Evolutionary conservation across 2,888 invertebrate species (phyloP).

Genomic region (Belgica antarctica): DNA sequence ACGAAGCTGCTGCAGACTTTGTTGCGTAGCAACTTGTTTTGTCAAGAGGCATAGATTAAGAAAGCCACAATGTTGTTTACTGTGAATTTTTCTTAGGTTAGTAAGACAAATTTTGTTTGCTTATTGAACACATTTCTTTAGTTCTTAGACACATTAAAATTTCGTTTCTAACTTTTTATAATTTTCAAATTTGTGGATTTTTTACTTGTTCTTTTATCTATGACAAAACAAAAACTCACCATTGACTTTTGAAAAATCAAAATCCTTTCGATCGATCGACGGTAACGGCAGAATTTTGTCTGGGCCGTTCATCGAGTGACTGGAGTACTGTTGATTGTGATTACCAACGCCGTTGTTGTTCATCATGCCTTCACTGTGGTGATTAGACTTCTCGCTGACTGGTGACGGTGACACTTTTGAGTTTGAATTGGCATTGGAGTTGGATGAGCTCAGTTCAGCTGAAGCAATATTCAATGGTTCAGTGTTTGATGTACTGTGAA

Average conservation of each 20-base stretch:
- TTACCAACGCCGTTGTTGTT: conserved; percentile 47
- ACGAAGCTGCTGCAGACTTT: neutral
- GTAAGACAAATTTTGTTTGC: no score
- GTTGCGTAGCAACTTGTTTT: neutral
- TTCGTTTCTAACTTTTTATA: no score
- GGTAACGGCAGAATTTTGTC: conserved; percentile 53
- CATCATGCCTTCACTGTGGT: conserved; percentile 34
- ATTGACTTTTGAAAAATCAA: conserved; percentile 55
- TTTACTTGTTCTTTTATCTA: neutral
- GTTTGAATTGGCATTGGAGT: conserved; percentile 29
- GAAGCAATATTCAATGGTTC: neutral
- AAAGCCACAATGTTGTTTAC: no score
- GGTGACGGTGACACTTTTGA: conserved; percentile 29
- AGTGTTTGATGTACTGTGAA: neutral
- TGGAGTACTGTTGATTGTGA: conserved; percentile 48
- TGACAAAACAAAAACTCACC: conserved; percentile 55
- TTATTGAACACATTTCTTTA: no score
- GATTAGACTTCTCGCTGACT: conserved; percentile 29
- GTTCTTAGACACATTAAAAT: no score
- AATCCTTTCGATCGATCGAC: conserved; percentile 52
- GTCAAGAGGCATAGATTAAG: no score
- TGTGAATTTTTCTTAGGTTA: no score
- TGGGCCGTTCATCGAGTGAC: conserved; percentile 44
- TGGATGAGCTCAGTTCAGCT: conserved; percentile 30
- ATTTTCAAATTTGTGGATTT: no score